Conservation (phyloP, 1,140 invertebrate species). For the Drosophila virilis region DNA sequence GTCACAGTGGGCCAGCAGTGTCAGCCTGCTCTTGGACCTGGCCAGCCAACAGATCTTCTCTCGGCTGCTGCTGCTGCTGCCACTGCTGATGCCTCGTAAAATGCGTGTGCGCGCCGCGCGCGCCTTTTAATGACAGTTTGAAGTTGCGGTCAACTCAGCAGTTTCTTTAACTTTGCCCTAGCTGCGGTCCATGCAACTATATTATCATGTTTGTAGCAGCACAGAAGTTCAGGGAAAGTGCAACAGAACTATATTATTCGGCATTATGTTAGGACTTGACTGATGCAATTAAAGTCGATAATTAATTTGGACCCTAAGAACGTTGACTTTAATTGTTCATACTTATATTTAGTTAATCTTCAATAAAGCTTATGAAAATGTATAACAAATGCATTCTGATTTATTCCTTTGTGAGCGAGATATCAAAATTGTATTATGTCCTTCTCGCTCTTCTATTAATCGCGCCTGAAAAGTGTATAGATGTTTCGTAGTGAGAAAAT, state of each 20-base stretch:
- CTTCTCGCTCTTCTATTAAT: neutral
- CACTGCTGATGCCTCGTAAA: conserved; percentile 66
- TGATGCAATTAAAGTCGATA: too few relatives aligned
- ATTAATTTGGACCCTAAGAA: too few relatives aligned
- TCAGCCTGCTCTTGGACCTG: conserved; percentile 1
- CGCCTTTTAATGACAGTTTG: conserved; percentile 80
- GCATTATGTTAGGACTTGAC: too few relatives aligned
- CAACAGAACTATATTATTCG: too few relatives aligned
- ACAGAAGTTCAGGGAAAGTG: too few relatives aligned
- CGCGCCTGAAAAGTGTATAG: conserved; percentile 10
- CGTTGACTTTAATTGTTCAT: too few relatives aligned
- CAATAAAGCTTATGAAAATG: too few relatives aligned
- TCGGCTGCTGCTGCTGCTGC: neutral
- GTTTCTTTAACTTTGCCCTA: conserved; percentile 34
- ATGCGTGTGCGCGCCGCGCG: conserved; percentile 81
- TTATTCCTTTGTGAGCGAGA: too few relatives aligned
- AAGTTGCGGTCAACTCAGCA: conserved; percentile 37
- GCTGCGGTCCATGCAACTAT: neutral
- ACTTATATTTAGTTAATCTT: too few relatives aligned
- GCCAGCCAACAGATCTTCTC: conserved; percentile 8
- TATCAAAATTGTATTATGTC: too few relatives aligned
- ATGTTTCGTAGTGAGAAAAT: conserved; percentile 21
- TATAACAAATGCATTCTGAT: too few relatives aligned
- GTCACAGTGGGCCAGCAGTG: conserved; percentile 62
- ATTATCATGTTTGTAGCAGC: neutral